Evolutionary conservation across 2,888 invertebrate genomes (phyloP), one percentile per base, ranked within the genome.

Genomic region (Endomychus coccineus): DNA sequence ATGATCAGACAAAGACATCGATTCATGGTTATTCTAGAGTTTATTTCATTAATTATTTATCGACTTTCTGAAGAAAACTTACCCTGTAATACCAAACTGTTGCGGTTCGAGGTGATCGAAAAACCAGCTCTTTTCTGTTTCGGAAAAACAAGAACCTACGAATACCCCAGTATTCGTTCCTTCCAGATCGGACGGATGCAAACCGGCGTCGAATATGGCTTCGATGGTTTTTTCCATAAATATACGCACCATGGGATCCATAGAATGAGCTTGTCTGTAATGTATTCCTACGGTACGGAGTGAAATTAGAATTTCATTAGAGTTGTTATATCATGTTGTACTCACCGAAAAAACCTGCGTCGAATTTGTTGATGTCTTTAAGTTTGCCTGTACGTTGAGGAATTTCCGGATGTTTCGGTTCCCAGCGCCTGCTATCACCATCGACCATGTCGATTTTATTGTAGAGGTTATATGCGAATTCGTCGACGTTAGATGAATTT

Each of bases 361-460:
- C 75, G 46, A 75, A 77, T 50, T 72, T 71, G 5, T 56, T 50
- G 1, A 74, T 58, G 16, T 67, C 58, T 29, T 64, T 62, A 2
- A 77, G 68, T 60, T 84, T 84, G 16, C 88, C 88, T 0, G 77
- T 76, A 6, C 83, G 68, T 48, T 61, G 57, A 1, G 75, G 75
- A 12, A 75, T 67, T 49, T 74, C 73, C 3, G 70, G 67, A 49
- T 74, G 78, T 10, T 71, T 71, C 16, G 75, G 69, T 39, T 74
- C 72, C 89, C 88, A 91, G 46, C 89, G 73, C 23, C 81, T 72
- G 43, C 77, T 77, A 54, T 85, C 85, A 12, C 79, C 83, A 35
- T 87, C 85, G 38, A 91, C 78, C 71, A 92, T 77, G 56, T 94
- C 90, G 48, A 83, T 76, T 62, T 84, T 83, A 56, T 80, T 78